phyloP scores from a whole-genome alignment of 1,140 invertebrate species.

The Daktulosphaira vitifoliae region DNA sequence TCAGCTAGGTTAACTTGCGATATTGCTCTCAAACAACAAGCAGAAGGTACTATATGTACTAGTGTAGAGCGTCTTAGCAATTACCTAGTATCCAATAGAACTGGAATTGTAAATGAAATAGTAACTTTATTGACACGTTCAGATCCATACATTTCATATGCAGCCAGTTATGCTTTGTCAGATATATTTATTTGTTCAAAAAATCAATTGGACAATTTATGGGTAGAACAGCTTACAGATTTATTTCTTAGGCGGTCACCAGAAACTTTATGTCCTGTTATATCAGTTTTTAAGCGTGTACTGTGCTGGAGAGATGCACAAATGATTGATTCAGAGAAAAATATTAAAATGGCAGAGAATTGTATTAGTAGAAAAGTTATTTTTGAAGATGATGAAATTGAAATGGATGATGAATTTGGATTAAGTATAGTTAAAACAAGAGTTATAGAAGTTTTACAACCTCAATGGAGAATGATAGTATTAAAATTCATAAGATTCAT shows the following conservation, averaged over 20 bases:
- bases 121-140: conserved; percentile 65
- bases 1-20: conserved; percentile 74
- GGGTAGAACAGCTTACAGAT: conserved; percentile 46
- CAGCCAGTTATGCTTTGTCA: conserved; percentile 66
- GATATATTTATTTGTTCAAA: conserved; percentile 75
- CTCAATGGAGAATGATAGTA: conserved; percentile 64
- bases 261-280: conserved; percentile 19
- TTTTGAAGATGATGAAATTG: conserved; percentile 19
- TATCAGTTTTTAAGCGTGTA: conserved; percentile 19
- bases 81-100: conserved; percentile 66
- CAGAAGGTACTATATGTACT: conserved; percentile 66
- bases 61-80: conserved; percentile 68
- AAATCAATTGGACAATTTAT: conserved; percentile 50
- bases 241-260: conserved; percentile 54
- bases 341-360: conserved; percentile 14
- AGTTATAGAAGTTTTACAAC: conserved; percentile 60
- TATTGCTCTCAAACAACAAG: conserved; percentile 72
- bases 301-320: conserved; percentile 16
- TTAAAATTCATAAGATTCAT: conserved; percentile 70
- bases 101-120: conserved; percentile 72
- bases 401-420: conserved; percentile 15
- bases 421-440: conserved; percentile 52
- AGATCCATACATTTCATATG: conserved; percentile 70
- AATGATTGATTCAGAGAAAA: conserved; percentile 12
- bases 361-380: conserved; percentile 11